Base-by-base conservation (phyloP, 2,797 vertebrate species). In the Ateles fusciceps region DNA sequence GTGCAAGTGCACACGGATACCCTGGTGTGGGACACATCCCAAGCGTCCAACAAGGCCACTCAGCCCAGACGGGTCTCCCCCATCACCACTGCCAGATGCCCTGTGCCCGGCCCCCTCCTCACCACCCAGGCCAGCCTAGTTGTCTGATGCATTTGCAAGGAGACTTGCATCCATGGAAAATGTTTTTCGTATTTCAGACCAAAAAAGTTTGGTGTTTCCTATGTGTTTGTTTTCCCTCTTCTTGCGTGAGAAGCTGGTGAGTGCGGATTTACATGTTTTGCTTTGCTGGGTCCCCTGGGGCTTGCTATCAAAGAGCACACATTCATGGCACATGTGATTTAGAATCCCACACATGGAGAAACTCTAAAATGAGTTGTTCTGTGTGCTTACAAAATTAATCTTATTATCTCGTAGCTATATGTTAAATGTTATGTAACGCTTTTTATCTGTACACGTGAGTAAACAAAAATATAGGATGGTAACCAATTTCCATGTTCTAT, bases 1-100 rank as follows among this genome's bases (percentile, higher is more conserved):
- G 5, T 12, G 4, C 19, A 71, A 55, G 28, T 57, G 4, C 4
- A 24, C 30, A 22, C 1, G 1, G 7, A 21, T 15, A 24, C 17
- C 15, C 57, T 36, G 72, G 22, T 10, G 33, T 30, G 50, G 24
- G 30, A 26, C 74, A 46, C 1, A 17, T 21, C 28, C 33, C 85
- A 57, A n/a, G 64, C n/a, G 75, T 61, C 24, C 1, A 2, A 92
- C 71, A 30, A 22, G 42, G 15, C 33, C 36, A 64, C 48, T 21
- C 33, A 7, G 26, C 28, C 57, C 72, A 39, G 28, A 28, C 5
- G 48, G 59, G 50, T 5, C 39, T 44, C 15, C 44, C 33, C 14
- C 2, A 13, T 39, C 5, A 50, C 42, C n/a, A 24, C n/a, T 5
- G 50, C 50, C 46, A 12, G 48, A 33, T 21, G 36, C n/a, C 52